These are phyloP conservation scores for Tetragnatha montana DNA, from an alignment of 2,888 invertebrate species.

Conservation along the genomic window DNA sequence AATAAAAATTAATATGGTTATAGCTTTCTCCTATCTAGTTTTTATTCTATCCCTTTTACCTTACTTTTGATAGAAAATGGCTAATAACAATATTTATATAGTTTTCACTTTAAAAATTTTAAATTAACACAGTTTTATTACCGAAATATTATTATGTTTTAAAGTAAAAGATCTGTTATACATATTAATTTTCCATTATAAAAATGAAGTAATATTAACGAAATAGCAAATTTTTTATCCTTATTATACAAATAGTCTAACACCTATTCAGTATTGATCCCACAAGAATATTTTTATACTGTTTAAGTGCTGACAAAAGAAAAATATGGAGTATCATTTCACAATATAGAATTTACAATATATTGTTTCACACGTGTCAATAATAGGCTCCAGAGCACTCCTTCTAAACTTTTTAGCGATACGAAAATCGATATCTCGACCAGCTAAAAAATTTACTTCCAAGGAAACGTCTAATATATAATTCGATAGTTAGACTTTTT, in stretches of 20 bases:
- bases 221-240: neutral
- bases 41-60: too few relatives aligned
- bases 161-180: neutral
- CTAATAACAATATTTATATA: too few relatives aligned
- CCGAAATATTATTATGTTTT: neutral
- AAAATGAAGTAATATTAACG: neutral
- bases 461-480: neutral
- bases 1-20: too few relatives aligned
- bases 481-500: neutral
- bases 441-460: neutral
- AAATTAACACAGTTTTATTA: neutral
- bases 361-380: neutral
- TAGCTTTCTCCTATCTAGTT: too few relatives aligned
- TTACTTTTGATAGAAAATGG: too few relatives aligned
- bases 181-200: neutral
- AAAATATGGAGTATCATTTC: neutral
- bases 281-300: neutral
- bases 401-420: neutral
- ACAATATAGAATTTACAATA: neutral
- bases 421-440: neutral
- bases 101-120: too few relatives aligned
- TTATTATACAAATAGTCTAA: neutral
- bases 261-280: neutral
- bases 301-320: neutral
- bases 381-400: neutral